phyloP scores from a whole-genome alignment of 2,797 vertebrate genomes.

The Falco rusticolus region DNA sequence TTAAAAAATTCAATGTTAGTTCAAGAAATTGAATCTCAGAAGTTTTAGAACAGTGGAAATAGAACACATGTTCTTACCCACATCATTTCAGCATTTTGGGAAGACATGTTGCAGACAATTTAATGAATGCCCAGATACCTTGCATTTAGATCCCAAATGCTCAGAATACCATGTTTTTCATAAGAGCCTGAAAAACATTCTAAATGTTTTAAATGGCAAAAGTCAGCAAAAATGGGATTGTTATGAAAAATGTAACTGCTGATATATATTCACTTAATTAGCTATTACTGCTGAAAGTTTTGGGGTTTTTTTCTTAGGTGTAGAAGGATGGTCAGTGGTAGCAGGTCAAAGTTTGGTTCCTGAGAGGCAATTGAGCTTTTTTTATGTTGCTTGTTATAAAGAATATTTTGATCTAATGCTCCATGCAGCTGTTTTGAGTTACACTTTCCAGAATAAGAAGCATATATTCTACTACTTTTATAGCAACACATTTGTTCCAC shows the following conservation, averaged over 20 bases:
- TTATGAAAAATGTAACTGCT: conserved; percentile 45
- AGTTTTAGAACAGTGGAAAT: not conserved
- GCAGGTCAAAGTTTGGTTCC: not conserved
- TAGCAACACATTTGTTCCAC: conserved; percentile 48
- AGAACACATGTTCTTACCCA: not conserved
- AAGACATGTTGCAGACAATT: not conserved
- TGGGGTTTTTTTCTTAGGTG: not conserved
- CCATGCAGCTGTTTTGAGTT: conserved; percentile 44
- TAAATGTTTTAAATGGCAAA: not conserved
- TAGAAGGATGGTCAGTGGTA: conserved; percentile 1
- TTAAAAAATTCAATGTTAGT: not conserved
- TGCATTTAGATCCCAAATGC: not conserved
- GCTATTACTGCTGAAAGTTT: not conserved
- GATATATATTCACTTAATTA: not conserved
- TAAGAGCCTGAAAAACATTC: not conserved
- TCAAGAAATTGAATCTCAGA: not conserved
- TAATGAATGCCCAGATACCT: not conserved
- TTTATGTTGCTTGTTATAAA: conserved; percentile 31
- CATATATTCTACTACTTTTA: conserved; percentile 21
- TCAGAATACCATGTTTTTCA: not conserved
- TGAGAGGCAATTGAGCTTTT: conserved; percentile 38
- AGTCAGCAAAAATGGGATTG: not conserved
- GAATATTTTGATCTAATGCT: conserved; percentile 50
- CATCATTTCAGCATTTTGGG: not conserved
- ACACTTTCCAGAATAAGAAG: conserved; percentile 52